Evolutionary conservation across 2,888 invertebrate species (phyloP), one percentile per base, ranked within the genome.

Genomic region (Orthonevra nobilis): DNA sequence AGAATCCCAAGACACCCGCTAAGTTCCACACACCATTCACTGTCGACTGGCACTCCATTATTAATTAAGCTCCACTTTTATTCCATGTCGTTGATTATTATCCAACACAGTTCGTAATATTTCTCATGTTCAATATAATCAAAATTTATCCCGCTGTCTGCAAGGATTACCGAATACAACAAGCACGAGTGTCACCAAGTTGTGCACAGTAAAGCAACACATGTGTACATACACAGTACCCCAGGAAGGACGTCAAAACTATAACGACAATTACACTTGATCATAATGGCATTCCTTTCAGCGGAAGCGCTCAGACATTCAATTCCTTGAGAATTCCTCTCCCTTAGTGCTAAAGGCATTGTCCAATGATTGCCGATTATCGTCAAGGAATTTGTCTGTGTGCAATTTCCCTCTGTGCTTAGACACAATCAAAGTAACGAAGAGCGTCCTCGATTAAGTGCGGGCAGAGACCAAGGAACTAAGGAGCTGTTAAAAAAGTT

Each of bases 351-450:
- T 36, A 63, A 75, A 56, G 56, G 61, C 56, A 52, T 44, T 70
- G 58, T 70, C 56, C 58, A 64, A 64, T 64, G 70, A 77, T 70
- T 70, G 52, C 58, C 70, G 70, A 75, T 75, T 69, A 75, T 56
- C 75, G 58, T 77, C 75, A 70, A 77, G 75, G 58, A 77, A 70
- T 63, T 70, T 58, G 75, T 52, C 50, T 58, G 70, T n/a, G n/a
- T 77, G 75, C 75, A 64, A 56, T 75, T 64, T 44, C 44, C 12
- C 30, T 10, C 26, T n/a, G n/a, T 30, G 17, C 20, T 50, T 60
- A 6, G 26, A 38, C 58, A 44, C 28, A 68, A 61, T 60, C 46
- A 54, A 56, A 56, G 61, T 48, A 28, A 63, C 9, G 6, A 6
- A 32, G 15, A 17, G 54, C 46, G 52, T 69, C 52, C 61, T 36